Evolutionary conservation across 2,113 vertebrate genomes (phyloP).

Genomic region (Athene cunicularia): DNA sequence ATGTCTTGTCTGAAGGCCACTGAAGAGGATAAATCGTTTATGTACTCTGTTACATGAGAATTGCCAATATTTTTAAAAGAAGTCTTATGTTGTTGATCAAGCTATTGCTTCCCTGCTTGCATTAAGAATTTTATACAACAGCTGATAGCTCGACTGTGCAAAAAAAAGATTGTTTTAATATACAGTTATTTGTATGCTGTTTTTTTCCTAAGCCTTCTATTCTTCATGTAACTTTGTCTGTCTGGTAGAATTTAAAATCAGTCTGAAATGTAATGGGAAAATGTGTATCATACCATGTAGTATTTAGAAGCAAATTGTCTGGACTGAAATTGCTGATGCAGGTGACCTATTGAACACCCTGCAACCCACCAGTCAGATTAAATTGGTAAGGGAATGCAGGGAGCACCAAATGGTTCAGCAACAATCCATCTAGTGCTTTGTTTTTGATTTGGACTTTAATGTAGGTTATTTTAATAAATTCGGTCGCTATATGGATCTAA

Average conservation of each 20-base stretch:
- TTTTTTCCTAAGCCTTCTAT: neutral
- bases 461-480: neutral
- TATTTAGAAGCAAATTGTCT: conserved; percentile 30
- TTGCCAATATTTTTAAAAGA: neutral
- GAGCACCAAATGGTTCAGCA: neutral
- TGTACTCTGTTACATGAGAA: neutral
- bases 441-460: neutral
- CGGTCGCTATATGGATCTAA: neutral
- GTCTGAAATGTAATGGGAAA: conserved; percentile 37
- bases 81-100: neutral
- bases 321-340: conserved; percentile 45
- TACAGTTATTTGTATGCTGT: neutral
- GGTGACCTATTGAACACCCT: conserved; percentile 25
- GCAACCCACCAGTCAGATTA: neutral
- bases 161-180: neutral
- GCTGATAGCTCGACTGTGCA: neutral
- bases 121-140: neutral
- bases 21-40: neutral
- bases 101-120: neutral
- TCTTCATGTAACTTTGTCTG: neutral
- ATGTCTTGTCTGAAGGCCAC: neutral
- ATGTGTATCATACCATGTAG: neutral
- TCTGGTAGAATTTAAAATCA: conserved; percentile 18
- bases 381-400: neutral
- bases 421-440: neutral